Evolutionary conservation across 37 sponge, comb jelly and placozoan genomes (phyloP).

Genomic region (Oscarella lobularis): DNA sequence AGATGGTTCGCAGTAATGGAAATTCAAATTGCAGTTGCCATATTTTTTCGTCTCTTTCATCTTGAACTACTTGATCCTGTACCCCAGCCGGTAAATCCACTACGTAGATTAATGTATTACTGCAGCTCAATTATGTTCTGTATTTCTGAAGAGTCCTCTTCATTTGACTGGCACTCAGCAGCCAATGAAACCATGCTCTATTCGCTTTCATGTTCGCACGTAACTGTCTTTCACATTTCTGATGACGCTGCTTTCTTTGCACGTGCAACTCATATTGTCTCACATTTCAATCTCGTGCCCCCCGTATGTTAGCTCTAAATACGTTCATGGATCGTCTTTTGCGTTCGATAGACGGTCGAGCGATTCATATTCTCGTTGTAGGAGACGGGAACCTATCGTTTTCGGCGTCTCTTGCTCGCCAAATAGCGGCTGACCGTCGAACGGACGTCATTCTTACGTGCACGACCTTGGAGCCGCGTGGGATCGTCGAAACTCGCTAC

Average conservation of each 20-base stretch:
- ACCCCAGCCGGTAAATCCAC: slow-evolving; percentile 34
- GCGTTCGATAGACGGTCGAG: no score
- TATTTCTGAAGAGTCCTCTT: neutral
- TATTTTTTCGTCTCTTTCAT: slow-evolving; percentile 34
- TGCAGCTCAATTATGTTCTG: neutral
- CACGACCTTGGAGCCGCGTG: neutral
- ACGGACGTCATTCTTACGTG: neutral
- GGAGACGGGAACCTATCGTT: neutral
- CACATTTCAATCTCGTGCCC: no score
- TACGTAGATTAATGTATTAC: neutral
- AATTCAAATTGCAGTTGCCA: slow-evolving; percentile 55
- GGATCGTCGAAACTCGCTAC: neutral
- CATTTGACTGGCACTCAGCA: neutral
- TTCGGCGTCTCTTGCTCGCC: neutral
- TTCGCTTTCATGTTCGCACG: no score
- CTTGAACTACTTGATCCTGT: slow-evolving; percentile 42
- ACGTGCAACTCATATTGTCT: no score
- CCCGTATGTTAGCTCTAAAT: no score
- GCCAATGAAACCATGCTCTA: no score
- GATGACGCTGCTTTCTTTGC: no score
- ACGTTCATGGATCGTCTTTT: no score
- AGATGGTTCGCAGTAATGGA: slow-evolving; percentile 81
- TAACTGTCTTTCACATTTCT: no score
- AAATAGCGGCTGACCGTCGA: neutral
- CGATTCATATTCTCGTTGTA: neutral